phyloP scores from a whole-genome alignment of 2,888 invertebrate species.

The Drosophila longiperda region DNA sequence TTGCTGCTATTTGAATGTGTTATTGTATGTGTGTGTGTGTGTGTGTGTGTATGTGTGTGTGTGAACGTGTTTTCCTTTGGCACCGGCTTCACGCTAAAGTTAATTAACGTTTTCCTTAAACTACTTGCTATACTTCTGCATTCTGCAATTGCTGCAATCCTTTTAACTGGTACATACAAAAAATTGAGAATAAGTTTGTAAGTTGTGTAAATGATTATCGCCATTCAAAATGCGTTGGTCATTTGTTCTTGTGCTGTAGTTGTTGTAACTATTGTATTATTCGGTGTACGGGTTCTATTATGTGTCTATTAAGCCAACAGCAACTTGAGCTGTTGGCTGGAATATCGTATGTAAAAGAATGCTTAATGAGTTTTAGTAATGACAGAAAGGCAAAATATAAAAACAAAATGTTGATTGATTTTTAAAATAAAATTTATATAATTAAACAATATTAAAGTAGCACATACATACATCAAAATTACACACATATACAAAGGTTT shows the following conservation, averaged over 20 bases:
- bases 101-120: slow-evolving; percentile 30
- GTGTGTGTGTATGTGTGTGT: too few relatives aligned
- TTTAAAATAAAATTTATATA: slow-evolving; percentile 70
- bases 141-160: slow-evolving; percentile 21
- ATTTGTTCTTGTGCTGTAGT: slow-evolving; percentile 51
- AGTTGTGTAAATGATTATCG: slow-evolving; percentile 73
- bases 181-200: slow-evolving; percentile 16
- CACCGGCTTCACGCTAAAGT: slow-evolving; percentile 55
- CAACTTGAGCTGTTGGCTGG: slow-evolving; percentile 35
- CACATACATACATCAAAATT: slow-evolving; percentile 72
- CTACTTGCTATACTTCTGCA: slow-evolving; percentile 17
- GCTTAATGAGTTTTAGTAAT: background rate
- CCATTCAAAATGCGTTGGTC: slow-evolving; percentile 73
- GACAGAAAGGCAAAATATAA: slow-evolving; percentile 29
- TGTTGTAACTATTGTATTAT: slow-evolving; percentile 28
- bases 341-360: slow-evolving; percentile 16
- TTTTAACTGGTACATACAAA: slow-evolving; percentile 12
- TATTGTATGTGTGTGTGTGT: slow-evolving; percentile 3
- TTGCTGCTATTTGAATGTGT: slow-evolving; percentile 13
- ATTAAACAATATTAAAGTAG: slow-evolving; percentile 73
- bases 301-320: slow-evolving; percentile 34
- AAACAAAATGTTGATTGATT: slow-evolving; percentile 24
- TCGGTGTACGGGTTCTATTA: slow-evolving; percentile 40
- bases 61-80: slow-evolving; percentile 48
- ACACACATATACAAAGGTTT: slow-evolving; percentile 65